Evolutionary conservation across 2,113 vertebrate species (phyloP).

Genomic region (Emydura subglobosa): DNA sequence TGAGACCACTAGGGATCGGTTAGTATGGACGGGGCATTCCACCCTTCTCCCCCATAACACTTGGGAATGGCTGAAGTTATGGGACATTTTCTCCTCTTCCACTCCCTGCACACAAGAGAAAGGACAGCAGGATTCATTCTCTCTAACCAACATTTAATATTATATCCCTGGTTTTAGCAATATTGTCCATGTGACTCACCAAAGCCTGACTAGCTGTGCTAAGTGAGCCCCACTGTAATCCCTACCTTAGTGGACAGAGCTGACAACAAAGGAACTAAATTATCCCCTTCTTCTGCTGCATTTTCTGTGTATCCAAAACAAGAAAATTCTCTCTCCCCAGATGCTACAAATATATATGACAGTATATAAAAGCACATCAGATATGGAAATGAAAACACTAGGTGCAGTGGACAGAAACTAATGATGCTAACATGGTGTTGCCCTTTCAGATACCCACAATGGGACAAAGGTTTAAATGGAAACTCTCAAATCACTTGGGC

Average conservation of each 20-base stretch:
- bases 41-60: neutral
- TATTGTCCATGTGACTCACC: neutral
- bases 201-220: neutral
- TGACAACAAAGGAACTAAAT: neutral
- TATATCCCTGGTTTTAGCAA: neutral
- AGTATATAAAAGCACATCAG: neutral
- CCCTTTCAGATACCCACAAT: neutral
- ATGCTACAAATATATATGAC: neutral
- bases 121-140: neutral
- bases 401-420: neutral
- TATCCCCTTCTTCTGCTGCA: neutral
- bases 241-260: neutral
- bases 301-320: neutral
- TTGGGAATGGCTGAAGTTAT: neutral
- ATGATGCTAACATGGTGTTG: neutral
- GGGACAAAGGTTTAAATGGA: neutral
- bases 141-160: neutral
- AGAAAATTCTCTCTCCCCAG: neutral
- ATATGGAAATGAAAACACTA: neutral
- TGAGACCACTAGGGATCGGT: neutral
- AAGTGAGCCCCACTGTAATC: neutral
- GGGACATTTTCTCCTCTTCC: neutral
- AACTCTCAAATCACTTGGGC: neutral
- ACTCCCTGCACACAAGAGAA: neutral
- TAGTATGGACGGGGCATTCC: neutral